Conservation (phyloP, 2,113 vertebrate genomes). For the Eidolon helvum region DNA sequence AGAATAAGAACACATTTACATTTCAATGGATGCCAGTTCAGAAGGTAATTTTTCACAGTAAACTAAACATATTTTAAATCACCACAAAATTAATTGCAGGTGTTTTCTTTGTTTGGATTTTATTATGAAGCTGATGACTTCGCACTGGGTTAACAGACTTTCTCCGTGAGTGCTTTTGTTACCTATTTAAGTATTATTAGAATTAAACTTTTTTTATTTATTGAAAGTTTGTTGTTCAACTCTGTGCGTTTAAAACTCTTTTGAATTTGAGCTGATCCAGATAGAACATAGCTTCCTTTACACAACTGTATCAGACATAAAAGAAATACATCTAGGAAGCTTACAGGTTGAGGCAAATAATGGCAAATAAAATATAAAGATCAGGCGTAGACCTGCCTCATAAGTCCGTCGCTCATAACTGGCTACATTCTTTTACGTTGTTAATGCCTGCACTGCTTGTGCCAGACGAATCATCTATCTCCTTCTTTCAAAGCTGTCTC, state of each 20-base stretch:
- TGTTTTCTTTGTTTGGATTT: background rate
- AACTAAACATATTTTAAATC: constrained; percentile 31
- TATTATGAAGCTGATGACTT: background rate
- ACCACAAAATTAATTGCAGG: background rate
- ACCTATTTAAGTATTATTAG: background rate
- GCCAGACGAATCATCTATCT: background rate
- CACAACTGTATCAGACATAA: background rate
- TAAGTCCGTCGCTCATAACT: background rate
- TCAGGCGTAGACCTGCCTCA: constrained; percentile 35
- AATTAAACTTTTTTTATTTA: background rate
- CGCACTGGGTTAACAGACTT: background rate
- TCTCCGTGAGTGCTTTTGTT: background rate
- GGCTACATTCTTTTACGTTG: background rate
- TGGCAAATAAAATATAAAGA: background rate
- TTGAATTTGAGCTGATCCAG: background rate
- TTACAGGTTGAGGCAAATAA: background rate
- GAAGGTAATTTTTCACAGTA: constrained; percentile 16
- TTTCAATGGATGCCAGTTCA: background rate
- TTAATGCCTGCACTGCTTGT: background rate
- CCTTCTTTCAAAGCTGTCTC: background rate
- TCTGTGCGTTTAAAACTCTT: background rate
- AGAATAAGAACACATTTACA: constrained; percentile 34
- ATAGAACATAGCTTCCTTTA: background rate
- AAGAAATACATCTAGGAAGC: background rate
- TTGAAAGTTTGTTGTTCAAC: background rate